phyloP scores from a whole-genome alignment of 2,113 vertebrate genomes.

The Progne subis region DNA sequence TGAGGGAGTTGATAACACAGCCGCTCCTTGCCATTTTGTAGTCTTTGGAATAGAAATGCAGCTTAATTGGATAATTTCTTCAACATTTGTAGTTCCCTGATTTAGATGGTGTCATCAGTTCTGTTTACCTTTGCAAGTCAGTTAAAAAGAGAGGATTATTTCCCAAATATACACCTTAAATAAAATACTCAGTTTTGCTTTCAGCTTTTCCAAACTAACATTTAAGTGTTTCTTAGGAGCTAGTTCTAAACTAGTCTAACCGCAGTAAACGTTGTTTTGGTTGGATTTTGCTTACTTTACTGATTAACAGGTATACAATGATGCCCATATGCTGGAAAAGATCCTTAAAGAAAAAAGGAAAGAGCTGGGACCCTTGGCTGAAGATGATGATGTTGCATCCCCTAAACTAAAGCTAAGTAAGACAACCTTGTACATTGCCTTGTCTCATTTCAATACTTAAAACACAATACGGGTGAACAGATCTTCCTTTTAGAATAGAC shows the following conservation, averaged over 20 bases:
- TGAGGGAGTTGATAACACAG: neutral
- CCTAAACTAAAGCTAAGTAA: constrained; percentile 97
- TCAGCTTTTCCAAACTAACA: neutral
- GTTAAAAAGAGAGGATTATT: neutral
- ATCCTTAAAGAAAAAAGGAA: constrained; percentile 92
- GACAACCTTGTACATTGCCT: constrained; percentile 26
- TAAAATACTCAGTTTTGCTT: neutral
- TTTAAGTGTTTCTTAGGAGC: neutral
- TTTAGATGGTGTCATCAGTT: neutral
- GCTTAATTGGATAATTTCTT: neutral
- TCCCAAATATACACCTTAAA: neutral
- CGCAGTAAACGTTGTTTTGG: neutral
- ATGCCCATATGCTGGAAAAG: constrained; percentile 94
- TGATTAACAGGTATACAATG: constrained; percentile 91
- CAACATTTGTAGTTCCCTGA: neutral
- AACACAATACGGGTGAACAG: neutral
- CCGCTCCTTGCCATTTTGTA: neutral
- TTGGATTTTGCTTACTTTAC: constrained; percentile 36
- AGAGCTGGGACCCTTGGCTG: constrained; percentile 89
- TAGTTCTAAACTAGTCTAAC: neutral
- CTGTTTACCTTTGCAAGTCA: neutral
- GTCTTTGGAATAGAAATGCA: neutral
- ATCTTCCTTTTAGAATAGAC: neutral
- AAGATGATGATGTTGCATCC: constrained; percentile 94
- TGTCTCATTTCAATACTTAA: neutral